These are phyloP conservation scores for Triplophysa bombifrons DNA, from an alignment of 2,797 vertebrate species.

Conservation along the genomic window DNA sequence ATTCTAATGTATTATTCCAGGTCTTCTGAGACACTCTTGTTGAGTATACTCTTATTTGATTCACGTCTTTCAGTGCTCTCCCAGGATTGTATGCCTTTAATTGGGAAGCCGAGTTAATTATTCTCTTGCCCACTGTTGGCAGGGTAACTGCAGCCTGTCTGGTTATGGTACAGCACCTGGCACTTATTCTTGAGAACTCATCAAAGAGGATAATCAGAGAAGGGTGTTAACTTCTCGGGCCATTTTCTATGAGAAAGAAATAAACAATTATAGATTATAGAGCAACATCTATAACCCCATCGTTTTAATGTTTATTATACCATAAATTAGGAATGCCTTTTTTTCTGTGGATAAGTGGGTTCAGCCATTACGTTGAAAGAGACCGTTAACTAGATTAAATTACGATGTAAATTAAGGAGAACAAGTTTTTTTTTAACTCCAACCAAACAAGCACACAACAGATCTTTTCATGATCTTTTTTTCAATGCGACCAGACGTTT, in stretches of 20 bases:
- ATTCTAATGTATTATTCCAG: slow-evolving; percentile 62
- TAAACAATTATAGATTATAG: slow-evolving; percentile 29
- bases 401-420: slow-evolving; percentile 4
- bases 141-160: slow-evolving; percentile 68
- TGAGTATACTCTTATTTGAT: slow-evolving; percentile 63
- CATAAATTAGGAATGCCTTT: slow-evolving; percentile 35
- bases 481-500: background rate
- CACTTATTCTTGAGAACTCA: slow-evolving; percentile 58
- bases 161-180: slow-evolving; percentile 65
- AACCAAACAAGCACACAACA: slow-evolving; percentile 2
- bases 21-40: slow-evolving; percentile 52
- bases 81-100: slow-evolving; percentile 71
- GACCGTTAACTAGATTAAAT: slow-evolving; percentile 15
- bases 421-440: background rate
- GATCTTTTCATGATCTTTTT: background rate
- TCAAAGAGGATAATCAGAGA: slow-evolving; percentile 47
- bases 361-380: slow-evolving; percentile 30
- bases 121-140: slow-evolving; percentile 72
- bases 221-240: slow-evolving; percentile 39
- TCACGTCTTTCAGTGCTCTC: slow-evolving; percentile 67
- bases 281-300: slow-evolving; percentile 30
- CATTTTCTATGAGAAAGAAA: slow-evolving; percentile 13
- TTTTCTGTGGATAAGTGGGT: slow-evolving; percentile 26
- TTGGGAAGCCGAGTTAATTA: slow-evolving; percentile 80
- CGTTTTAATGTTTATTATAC: slow-evolving; percentile 25